Evolutionary conservation across 2,797 vertebrate species (phyloP), one percentile per base, ranked within the genome.

Genomic region (Geotrypetes seraphini): DNA sequence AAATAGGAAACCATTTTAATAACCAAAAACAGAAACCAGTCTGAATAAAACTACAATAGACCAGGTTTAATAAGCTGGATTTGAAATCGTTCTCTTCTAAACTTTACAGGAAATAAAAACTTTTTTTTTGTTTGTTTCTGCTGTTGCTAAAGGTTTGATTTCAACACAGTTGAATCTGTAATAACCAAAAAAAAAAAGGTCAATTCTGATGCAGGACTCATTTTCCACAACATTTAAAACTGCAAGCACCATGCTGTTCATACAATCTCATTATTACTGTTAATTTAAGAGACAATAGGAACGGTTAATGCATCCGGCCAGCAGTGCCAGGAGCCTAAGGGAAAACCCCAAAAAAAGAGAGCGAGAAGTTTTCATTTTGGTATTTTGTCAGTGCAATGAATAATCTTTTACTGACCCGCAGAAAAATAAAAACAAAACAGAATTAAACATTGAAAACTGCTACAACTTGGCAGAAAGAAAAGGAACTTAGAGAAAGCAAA

Each of bases 111-210:
- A 86, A 91, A 92, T 84, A 84, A 86, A 85, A 87, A 87, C 87
- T 88, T 86, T 89, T n/a, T n/a, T n/a, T n/a, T n/a, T n/a, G n/a
- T n/a, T n/a, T 82, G 80, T 81, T 79, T 81, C 86, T 82, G 86
- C 90, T 88, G 91, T 87, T 79, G 90, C 85, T n/a, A n/a, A n/a
- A 91, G 84, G 77, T 83, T 86, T 83, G 91, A 95, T 89, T 94
- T 98, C 94, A 98, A 98, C 93, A 92, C 92, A 97, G 94, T 96
- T 97, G 93, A 96, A 96, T 97, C 92, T 82, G 75, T 86, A 89
- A 93, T 87, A 90, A 90, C 84, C 73, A 74, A 89, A 91, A 87
- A 91, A 90, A 84, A 73, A 75, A 88, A 92, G 84, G 88, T 86
- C 60, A 47, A 70, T 79, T 76, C 69, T 76, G 89, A 97, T 94